phyloP scores from a whole-genome alignment of 2,888 invertebrate genomes.

The Acanthopleura granulata region DNA sequence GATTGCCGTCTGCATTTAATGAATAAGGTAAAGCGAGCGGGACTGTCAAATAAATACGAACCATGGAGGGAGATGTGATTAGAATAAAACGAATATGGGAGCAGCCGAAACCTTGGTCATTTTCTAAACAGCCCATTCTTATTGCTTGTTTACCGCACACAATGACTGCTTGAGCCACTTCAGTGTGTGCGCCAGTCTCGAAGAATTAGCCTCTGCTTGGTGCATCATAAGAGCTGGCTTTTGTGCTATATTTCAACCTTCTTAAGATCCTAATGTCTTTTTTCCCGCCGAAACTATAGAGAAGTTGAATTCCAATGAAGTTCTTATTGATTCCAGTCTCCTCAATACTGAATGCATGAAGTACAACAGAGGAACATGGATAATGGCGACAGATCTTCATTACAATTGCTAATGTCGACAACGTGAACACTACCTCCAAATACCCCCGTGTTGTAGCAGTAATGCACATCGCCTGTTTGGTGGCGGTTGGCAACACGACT shows the following conservation, averaged over 20 bases:
- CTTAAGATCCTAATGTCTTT: slow-evolving; percentile 17
- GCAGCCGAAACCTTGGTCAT: not conserved
- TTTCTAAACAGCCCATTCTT: slow-evolving; percentile 13
- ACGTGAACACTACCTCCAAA: not conserved
- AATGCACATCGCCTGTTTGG: slow-evolving; percentile 15
- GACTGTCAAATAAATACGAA: not conserved
- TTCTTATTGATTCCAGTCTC: slow-evolving; percentile 14
- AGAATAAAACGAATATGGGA: slow-evolving; percentile 19
- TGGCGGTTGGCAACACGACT: not conserved
- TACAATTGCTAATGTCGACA: slow-evolving; percentile 18
- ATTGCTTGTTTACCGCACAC: slow-evolving; percentile 9
- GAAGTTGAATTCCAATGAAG: slow-evolving; percentile 20
- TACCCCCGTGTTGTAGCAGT: slow-evolving; percentile 4
- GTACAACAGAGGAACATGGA: slow-evolving; percentile 5
- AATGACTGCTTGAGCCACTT: not conserved
- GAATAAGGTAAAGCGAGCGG: not conserved
- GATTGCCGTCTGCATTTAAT: not conserved
- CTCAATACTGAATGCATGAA: slow-evolving; percentile 18
- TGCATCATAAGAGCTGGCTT: not conserved
- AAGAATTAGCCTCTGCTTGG: not conserved
- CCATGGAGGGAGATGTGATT: slow-evolving; percentile 12
- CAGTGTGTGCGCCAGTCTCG: not conserved
- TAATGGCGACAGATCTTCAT: slow-evolving; percentile 12
- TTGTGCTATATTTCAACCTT: slow-evolving; percentile 8
- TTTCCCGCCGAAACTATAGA: slow-evolving; percentile 20